A percentile compares a stretch with the other conserved stretches of the same genome.
These are phyloP conservation scores for Andrena cerasifolii DNA, from an alignment of 1,140 invertebrate species.

Conservation along the genomic window DNA sequence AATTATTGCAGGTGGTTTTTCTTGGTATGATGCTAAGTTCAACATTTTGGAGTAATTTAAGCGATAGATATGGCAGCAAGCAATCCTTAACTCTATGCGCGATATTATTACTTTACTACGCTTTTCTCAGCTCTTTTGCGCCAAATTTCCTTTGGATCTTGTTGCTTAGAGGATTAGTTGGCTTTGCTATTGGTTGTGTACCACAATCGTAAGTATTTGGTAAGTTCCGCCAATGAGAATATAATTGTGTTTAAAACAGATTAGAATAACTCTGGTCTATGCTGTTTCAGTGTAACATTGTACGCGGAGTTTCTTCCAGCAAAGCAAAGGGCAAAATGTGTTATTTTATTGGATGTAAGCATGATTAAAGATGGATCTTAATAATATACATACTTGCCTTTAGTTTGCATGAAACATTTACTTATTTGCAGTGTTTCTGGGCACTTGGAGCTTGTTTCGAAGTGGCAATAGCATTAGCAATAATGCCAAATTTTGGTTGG, in stretches of 20 bases:
- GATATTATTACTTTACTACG: constrained; percentile 95
- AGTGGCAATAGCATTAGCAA: constrained; percentile 93
- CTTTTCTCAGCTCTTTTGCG: constrained; percentile 93
- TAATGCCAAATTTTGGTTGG: constrained; percentile 97
- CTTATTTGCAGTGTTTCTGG: constrained; percentile 94
- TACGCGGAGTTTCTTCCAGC: constrained; percentile 98
- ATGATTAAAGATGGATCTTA: constrained; percentile 33
- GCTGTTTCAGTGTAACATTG: constrained; percentile 91
- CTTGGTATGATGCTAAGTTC: constrained; percentile 98
- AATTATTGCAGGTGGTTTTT: constrained; percentile 90
- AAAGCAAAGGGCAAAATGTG: constrained; percentile 96
- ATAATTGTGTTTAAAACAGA: neutral
- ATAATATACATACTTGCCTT: constrained; percentile 1
- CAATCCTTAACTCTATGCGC: constrained; percentile 94
- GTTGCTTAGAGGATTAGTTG: constrained; percentile 94
- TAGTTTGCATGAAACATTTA: constrained; percentile 54
- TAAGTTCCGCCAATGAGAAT: constrained; percentile 41
- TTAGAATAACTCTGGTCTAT: constrained; percentile 28
- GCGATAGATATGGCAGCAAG: constrained; percentile 96
- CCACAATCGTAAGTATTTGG: constrained; percentile 94
- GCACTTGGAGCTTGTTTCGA: constrained; percentile 96
- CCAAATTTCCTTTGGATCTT: constrained; percentile 96
- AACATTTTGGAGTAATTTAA: constrained; percentile 97
- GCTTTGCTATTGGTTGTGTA: constrained; percentile 97
- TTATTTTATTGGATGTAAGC: constrained; percentile 96